Percentiles rank a stretch among this genome's conserved stretches.
Evolutionary conservation across 2,797 vertebrate genomes (phyloP).

Genomic region (Rhinophrynus dorsalis): DNA sequence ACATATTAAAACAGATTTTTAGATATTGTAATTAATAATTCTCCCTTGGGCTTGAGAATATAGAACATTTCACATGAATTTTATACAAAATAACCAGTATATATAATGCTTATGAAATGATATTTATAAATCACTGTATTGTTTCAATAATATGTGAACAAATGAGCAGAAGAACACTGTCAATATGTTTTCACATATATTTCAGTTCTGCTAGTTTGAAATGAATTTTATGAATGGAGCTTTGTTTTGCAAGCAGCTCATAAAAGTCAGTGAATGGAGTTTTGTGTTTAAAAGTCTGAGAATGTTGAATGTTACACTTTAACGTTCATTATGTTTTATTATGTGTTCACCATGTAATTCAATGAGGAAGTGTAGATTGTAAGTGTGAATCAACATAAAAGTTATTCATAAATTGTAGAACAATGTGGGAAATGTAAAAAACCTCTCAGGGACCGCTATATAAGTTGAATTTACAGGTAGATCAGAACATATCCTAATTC

Average conservation of each 20-base stretch:
- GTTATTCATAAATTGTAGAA: neutral
- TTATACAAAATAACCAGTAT: too few relatives aligned
- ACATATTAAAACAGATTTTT: too few relatives aligned
- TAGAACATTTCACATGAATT: too few relatives aligned
- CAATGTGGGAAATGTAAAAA: too few relatives aligned
- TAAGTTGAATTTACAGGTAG: too few relatives aligned
- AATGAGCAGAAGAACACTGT: neutral
- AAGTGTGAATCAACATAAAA: neutral
- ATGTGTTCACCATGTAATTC: neutral
- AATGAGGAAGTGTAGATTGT: neutral
- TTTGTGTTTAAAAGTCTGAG: neutral
- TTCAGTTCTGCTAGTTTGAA: neutral
- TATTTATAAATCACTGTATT: too few relatives aligned
- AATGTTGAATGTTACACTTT: neutral
- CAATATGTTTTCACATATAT: neutral
- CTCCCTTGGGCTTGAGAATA: too few relatives aligned
- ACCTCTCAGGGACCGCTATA: too few relatives aligned
- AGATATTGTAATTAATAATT: too few relatives aligned
- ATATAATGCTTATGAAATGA: too few relatives aligned
- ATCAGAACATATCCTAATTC: too few relatives aligned
- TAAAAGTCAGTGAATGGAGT: neutral
- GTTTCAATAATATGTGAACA: neutral
- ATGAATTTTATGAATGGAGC: neutral
- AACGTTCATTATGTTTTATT: neutral
- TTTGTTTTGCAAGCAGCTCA: neutral